Conservation (phyloP, 2,888 invertebrate genomes). For the Microplitis manilae region DNA sequence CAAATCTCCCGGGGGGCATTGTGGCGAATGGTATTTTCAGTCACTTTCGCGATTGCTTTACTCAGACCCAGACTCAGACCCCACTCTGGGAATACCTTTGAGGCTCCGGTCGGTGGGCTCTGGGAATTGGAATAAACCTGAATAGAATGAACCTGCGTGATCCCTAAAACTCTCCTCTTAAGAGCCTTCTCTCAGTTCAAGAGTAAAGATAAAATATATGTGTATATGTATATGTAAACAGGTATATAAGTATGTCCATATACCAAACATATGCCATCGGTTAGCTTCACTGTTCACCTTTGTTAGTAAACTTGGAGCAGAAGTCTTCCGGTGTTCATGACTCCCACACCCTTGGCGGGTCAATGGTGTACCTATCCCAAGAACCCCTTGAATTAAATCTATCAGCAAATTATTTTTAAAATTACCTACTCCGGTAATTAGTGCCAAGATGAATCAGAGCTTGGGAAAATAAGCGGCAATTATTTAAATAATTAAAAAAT, state of each 20-base stretch:
- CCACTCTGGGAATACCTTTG: conserved; percentile 36
- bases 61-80: conserved; percentile 10
- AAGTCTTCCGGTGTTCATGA: conserved; percentile 45
- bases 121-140: conserved; percentile 25
- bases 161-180: too few species aligned
- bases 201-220: conserved; percentile 23
- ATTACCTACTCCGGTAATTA: too few species aligned
- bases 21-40: conserved; percentile 26
- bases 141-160: background rate
- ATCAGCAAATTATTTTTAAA: too few species aligned
- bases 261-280: background rate
- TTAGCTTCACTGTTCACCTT: background rate
- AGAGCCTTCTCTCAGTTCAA: conserved; percentile 2
- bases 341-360: conserved; percentile 49
- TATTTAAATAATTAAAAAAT: background rate
- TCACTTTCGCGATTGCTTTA: conserved; percentile 38
- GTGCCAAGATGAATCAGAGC: too few species aligned
- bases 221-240: background rate
- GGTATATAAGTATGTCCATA: background rate
- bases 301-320: background rate
- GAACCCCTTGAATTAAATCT: too few species aligned
- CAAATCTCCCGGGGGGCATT: conserved; percentile 32
- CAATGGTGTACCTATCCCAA: too few species aligned
- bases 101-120: conserved; percentile 17
- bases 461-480: too few species aligned